Conservation (phyloP, 1,140 invertebrate species). For the Ephestia elutella region DNA sequence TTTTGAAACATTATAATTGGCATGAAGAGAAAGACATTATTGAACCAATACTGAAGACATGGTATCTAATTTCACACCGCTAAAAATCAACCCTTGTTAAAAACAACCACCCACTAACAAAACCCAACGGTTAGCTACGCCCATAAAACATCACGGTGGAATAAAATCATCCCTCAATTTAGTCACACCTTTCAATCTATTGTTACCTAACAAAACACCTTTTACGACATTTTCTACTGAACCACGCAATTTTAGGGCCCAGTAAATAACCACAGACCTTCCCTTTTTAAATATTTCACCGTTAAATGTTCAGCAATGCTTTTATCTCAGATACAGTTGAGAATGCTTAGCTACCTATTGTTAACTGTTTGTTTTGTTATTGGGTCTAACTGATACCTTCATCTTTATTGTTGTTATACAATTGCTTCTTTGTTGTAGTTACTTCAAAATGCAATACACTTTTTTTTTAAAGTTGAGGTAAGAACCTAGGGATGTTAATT, state of each 20-base stretch:
- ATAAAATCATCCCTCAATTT: slow-evolving; percentile 1
- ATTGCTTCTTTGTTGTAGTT: no score
- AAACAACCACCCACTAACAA: not conserved
- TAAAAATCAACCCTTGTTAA: not conserved
- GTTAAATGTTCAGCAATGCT: not conserved
- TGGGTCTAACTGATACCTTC: no score
- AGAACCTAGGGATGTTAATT: no score
- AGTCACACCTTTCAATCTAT: not conserved
- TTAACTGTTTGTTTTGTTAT: not conserved
- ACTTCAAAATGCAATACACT: no score
- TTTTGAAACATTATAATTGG: not conserved
- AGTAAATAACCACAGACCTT: slow-evolving; percentile 1
- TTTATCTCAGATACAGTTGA: not conserved
- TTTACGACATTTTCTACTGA: slow-evolving; percentile 4
- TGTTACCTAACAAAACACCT: not conserved
- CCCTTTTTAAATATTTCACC: not conserved
- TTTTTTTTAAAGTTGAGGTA: no score
- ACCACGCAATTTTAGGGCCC: not conserved
- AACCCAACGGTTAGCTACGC: not conserved
- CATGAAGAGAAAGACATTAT: not conserved
- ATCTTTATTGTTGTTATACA: no score
- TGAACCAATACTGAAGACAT: not conserved
- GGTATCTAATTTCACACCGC: not conserved
- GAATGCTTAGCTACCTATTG: not conserved
- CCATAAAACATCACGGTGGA: not conserved